Percentiles rank a stretch among this genome's conserved stretches.
Conservation (phyloP, 2,113 vertebrate genomes). For the Noturus placidus region DNA sequence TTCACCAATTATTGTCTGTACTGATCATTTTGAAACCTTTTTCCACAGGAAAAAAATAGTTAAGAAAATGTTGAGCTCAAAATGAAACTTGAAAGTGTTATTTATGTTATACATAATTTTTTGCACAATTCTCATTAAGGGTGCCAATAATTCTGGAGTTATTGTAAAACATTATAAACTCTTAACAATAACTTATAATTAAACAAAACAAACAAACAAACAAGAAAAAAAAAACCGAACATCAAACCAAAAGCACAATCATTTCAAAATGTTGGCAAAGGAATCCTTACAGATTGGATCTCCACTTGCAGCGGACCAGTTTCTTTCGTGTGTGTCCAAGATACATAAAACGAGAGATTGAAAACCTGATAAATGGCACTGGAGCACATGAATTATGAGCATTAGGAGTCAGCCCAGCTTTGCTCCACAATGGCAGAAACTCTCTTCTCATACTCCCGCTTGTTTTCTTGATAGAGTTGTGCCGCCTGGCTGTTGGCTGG, state of each 20-base stretch:
- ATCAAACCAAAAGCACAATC: slow-evolving; percentile 74
- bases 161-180: slow-evolving; percentile 90
- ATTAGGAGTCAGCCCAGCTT: slow-evolving; percentile 97
- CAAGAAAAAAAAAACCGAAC: slow-evolving; percentile 48
- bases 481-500: slow-evolving; percentile 95
- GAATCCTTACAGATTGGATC: slow-evolving; percentile 52
- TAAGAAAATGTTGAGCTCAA: background rate
- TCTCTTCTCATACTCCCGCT: slow-evolving; percentile 80
- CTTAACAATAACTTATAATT: slow-evolving; percentile 99
- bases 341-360: slow-evolving; percentile 67
- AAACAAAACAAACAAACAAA: slow-evolving; percentile 79
- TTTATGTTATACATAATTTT: background rate
- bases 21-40: background rate
- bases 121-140: slow-evolving; percentile 71
- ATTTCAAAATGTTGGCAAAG: slow-evolving; percentile 66
- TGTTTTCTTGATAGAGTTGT: slow-evolving; percentile 91
- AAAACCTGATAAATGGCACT: slow-evolving; percentile 65
- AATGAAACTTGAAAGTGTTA: background rate
- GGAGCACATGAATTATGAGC: slow-evolving; percentile 62
- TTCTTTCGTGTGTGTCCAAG: slow-evolving; percentile 60
- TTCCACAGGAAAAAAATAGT: background rate
- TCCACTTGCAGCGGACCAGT: slow-evolving; percentile 79
- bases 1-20: background rate
- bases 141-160: slow-evolving; percentile 77
- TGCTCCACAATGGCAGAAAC: slow-evolving; percentile 98